These are phyloP conservation scores for Tachysurus fulvidraco DNA, from an alignment of 2,113 vertebrate genomes.

Conservation along the genomic window DNA sequence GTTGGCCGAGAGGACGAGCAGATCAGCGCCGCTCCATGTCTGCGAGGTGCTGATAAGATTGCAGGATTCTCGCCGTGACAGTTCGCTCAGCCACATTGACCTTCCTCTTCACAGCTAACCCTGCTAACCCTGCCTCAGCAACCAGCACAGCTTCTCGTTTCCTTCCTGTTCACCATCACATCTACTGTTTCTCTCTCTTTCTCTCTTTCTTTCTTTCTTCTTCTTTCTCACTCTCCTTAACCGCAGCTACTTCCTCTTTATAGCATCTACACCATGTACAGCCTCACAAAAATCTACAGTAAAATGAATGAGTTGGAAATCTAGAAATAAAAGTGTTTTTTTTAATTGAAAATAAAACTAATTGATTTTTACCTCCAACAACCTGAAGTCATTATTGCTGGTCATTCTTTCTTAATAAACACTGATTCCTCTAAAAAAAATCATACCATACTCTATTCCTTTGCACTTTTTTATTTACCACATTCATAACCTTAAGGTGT, in stretches of 20 bases:
- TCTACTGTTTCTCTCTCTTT: slow-evolving; percentile 35
- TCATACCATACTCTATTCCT: neutral
- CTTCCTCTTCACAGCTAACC: slow-evolving; percentile 44
- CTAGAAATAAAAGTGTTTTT: neutral
- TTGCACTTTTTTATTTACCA: neutral
- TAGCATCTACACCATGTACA: neutral
- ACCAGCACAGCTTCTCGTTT: slow-evolving; percentile 20
- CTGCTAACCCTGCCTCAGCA: slow-evolving; percentile 39
- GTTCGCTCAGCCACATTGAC: slow-evolving; percentile 69
- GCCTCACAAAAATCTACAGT: neutral
- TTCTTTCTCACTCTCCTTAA: neutral
- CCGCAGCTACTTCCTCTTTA: neutral
- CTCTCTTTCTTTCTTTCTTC: neutral
- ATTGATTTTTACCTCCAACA: neutral
- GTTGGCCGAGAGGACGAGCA: slow-evolving; percentile 72
- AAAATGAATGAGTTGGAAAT: neutral
- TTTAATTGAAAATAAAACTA: too few species aligned
- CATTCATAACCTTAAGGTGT: neutral
- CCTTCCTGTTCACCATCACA: slow-evolving; percentile 30
- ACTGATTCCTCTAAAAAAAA: neutral
- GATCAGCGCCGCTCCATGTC: slow-evolving; percentile 78
- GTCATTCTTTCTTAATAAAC: neutral
- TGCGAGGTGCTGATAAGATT: slow-evolving; percentile 79
- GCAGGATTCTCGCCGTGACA: slow-evolving; percentile 77
- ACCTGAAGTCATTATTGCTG: neutral